These are phyloP conservation scores for Drosophila mayri DNA, from an alignment of 1,140 invertebrate genomes.

Conservation along the genomic window DNA sequence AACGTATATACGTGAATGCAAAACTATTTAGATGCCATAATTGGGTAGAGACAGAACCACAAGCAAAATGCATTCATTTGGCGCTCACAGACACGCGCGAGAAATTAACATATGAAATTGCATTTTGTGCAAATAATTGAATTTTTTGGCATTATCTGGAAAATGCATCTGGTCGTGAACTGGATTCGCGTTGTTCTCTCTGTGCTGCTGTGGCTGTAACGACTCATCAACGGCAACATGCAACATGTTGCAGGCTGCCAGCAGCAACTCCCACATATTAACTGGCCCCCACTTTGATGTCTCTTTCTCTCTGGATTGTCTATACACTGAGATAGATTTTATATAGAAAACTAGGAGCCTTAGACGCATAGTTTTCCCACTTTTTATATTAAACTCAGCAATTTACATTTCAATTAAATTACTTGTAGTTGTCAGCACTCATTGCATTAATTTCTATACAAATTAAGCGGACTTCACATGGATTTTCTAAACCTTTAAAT, in stretches of 20 bases:
- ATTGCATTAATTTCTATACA: neutral
- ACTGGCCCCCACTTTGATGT: constrained; percentile 45
- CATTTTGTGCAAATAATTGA: constrained; percentile 82
- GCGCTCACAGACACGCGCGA: constrained; percentile 21
- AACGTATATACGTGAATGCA: constrained; percentile 21
- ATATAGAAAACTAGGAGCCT: too few relatives aligned
- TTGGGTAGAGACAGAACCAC: constrained; percentile 62
- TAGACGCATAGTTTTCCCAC: neutral
- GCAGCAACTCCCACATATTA: constrained; percentile 45
- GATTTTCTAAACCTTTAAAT: too few relatives aligned
- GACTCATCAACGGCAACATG: constrained; percentile 39
- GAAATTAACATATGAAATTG: constrained; percentile 81
- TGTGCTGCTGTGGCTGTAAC: neutral
- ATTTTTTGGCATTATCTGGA: constrained; percentile 72
- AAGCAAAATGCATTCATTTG: constrained; percentile 58
- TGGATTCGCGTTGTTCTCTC: constrained; percentile 27
- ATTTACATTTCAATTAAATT: neutral
- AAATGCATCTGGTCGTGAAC: constrained; percentile 58
- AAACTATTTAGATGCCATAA: constrained; percentile 81
- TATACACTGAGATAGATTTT: constrained; percentile 4
- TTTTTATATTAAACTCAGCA: neutral
- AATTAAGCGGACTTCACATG: neutral
- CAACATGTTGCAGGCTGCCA: constrained; percentile 48
- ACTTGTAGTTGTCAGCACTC: neutral
- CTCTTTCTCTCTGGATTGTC: constrained; percentile 14